These are phyloP conservation scores for Dorcus parallelipipedus DNA, from an alignment of 2,888 invertebrate genomes.

Conservation along the genomic window DNA sequence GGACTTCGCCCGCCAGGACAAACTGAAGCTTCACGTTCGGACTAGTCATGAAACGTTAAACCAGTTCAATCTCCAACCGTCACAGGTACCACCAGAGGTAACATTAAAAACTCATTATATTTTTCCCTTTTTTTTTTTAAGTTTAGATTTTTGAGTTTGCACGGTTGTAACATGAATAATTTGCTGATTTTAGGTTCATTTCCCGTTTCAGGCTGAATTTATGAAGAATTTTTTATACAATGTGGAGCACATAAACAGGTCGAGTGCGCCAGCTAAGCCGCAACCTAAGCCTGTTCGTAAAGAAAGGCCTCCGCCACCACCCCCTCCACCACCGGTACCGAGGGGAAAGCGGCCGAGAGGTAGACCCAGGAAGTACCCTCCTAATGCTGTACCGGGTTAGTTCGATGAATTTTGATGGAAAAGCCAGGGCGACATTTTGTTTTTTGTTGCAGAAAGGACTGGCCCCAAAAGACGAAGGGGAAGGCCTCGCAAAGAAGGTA, in stretches of 20 bases:
- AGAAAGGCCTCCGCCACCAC: too few relatives aligned
- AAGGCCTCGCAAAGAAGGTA: slow-evolving; percentile 29
- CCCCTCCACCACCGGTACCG: slow-evolving; percentile 33
- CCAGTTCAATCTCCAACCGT: background rate
- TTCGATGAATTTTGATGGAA: background rate
- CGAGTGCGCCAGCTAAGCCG: too few relatives aligned
- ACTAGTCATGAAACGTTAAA: slow-evolving; percentile 37
- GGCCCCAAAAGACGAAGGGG: slow-evolving; percentile 27
- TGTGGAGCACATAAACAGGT: too few relatives aligned
- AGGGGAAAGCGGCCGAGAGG: slow-evolving; percentile 53
- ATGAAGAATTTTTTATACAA: too few relatives aligned
- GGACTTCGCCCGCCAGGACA: slow-evolving; percentile 69
- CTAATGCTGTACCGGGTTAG: slow-evolving; percentile 23
- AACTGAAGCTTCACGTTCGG: slow-evolving; percentile 65
- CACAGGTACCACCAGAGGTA: background rate
- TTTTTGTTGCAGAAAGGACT: slow-evolving; percentile 7
- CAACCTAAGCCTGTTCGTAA: too few relatives aligned
- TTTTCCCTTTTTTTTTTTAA: too few relatives aligned
- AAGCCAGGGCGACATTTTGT: background rate
- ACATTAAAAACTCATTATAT: too few relatives aligned
- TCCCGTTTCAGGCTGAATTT: too few relatives aligned
- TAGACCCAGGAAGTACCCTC: slow-evolving; percentile 55
- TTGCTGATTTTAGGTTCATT: too few relatives aligned
- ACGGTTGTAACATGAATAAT: too few relatives aligned
- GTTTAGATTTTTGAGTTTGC: too few relatives aligned